Conservation (phyloP, 1,140 invertebrate genomes). For the Anoplolepis gracilipes region DNA sequence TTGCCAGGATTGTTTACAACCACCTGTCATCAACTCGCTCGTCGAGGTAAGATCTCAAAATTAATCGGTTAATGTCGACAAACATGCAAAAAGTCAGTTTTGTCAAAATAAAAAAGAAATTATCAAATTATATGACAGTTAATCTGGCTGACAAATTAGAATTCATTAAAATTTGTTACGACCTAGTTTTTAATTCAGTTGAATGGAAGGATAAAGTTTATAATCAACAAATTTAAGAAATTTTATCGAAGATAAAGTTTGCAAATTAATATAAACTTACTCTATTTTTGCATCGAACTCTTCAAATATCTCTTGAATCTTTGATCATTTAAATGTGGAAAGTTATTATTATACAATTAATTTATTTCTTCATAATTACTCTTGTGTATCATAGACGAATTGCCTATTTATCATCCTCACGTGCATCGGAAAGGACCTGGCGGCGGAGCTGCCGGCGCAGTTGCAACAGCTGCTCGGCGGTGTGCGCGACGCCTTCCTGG, state of each 20-base stretch:
- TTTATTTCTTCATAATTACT: neutral
- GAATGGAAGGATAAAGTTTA: no score
- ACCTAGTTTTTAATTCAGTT: no score
- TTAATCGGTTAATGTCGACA: neutral
- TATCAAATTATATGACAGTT: neutral
- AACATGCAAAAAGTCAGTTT: neutral
- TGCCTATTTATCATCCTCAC: slow-evolving; percentile 95
- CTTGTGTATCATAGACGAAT: slow-evolving; percentile 88
- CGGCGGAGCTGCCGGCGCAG: slow-evolving; percentile 92
- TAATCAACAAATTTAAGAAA: neutral
- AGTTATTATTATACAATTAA: neutral
- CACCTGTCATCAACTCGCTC: slow-evolving; percentile 91
- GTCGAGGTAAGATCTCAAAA: slow-evolving; percentile 88
- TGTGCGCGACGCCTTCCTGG: slow-evolving; percentile 94
- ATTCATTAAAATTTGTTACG: no score
- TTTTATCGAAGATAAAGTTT: neutral
- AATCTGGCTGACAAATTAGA: no score
- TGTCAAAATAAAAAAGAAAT: neutral
- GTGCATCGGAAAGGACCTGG: slow-evolving; percentile 94
- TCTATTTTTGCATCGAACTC: neutral
- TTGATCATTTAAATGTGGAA: neutral
- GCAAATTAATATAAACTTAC: neutral
- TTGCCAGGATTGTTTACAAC: slow-evolving; percentile 93
- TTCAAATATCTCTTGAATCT: neutral
- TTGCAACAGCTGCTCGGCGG: slow-evolving; percentile 91